Evolutionary conservation across 2,113 vertebrate species (phyloP), one percentile per base, ranked within the genome.

Genomic region (Balaenoptera acutorostrata): DNA sequence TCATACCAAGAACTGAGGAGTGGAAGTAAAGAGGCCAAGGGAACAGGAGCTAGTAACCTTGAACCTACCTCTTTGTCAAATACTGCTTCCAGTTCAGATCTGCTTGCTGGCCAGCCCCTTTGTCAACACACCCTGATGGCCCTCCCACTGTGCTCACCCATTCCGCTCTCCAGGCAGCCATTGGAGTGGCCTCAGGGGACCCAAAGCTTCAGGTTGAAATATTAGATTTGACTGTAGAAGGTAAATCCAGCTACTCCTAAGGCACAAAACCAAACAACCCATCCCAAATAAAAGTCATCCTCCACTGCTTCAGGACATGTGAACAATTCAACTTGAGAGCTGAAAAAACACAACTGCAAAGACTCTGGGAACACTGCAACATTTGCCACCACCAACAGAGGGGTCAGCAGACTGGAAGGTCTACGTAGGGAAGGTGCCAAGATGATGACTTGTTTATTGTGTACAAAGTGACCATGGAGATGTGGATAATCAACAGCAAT

Each of bases 101-200:
- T 55, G 52, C 94, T 39, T 1, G 0, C 21, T 2, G 4, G 46
- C 21, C 20, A 27, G 33, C 13, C 4, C 39, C 44, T 13, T 2
- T 2, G 18, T 25, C 63, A 66, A 15, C 55, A 49, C 23, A 4
- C 23, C 23, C 69, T 7, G 1, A 2, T 3, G 52, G 36, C 17
- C 46, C 3, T 33, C 6, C 46, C 13, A 7, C 46, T 20, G 21
- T 2, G 2, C 61, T 29, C 1, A 11, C 1, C 14, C 71, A 15
- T 13, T 6, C 17, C 7, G 3, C 39, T 64, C 33, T 31, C 33
- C 1, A 49, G 61, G 63, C 25, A 33, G 82, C 63, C 23, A 29
- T 15, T 4, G 4, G 41, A 46, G 72, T 39, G n/a, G 7, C 71
- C n/a, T 91, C 18, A 1, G 36, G 66, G 39, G 57, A 36, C 31